Percentiles rank a stretch among this genome's conserved stretches.
Evolutionary conservation across 2,888 invertebrate genomes (phyloP).

Genomic region (Drosophila dives): DNA sequence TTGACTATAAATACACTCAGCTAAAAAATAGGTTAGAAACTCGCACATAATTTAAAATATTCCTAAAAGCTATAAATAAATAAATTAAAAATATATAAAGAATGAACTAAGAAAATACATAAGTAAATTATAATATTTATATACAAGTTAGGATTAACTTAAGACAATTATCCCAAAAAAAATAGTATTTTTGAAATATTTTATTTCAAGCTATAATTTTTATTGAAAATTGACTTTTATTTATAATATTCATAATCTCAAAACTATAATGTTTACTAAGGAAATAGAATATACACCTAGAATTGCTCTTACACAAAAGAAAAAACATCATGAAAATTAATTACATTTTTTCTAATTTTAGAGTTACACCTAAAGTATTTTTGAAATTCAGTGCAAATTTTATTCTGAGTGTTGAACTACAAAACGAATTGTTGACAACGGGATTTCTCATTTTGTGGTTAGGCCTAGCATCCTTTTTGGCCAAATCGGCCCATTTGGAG

Average conservation of each 20-base stretch:
- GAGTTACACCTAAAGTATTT: background rate
- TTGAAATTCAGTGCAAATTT: background rate
- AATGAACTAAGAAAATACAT: background rate
- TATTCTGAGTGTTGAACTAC: background rate
- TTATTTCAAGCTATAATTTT: background rate
- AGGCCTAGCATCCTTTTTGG: conserved; percentile 7
- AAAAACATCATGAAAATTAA: too few relatives aligned
- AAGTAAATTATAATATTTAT: background rate
- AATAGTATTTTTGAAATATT: background rate
- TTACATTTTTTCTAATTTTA: too few relatives aligned
- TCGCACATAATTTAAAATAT: background rate
- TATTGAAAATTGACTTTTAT: too few relatives aligned
- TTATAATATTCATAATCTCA: too few relatives aligned
- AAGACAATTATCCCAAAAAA: background rate
- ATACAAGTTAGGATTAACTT: background rate
- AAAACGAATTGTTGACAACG: conserved; percentile 36
- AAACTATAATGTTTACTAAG: background rate
- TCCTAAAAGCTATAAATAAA: background rate
- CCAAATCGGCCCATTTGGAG: conserved; percentile 36
- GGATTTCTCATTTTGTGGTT: background rate
- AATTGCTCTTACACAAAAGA: background rate
- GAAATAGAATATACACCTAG: background rate
- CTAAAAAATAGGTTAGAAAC: background rate
- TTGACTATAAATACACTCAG: conserved; percentile 13
- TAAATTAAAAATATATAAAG: too few relatives aligned